Evolutionary conservation across 2,888 invertebrate genomes (phyloP).

Genomic region (Sepiola atlantica): DNA sequence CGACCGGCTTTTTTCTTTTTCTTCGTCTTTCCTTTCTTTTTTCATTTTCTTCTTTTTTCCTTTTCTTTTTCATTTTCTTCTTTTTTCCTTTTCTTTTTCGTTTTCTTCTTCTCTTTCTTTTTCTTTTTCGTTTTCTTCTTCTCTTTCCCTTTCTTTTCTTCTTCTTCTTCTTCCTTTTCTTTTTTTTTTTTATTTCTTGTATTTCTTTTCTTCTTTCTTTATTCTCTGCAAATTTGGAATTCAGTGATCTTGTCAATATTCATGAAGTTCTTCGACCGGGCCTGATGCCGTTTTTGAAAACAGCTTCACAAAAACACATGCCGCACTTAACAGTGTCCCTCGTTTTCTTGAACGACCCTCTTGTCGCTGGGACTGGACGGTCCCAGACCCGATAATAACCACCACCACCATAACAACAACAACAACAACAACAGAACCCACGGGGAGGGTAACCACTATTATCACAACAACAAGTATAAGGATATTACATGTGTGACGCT

Average conservation of each 20-base stretch:
- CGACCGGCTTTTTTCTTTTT: not conserved
- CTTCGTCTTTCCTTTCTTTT: not conserved
- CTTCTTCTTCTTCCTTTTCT: not conserved
- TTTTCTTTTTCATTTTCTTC: too few species aligned
- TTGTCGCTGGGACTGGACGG: slow-evolving; percentile 32
- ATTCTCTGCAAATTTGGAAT: not conserved
- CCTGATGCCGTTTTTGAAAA: not conserved
- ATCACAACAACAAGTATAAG: not conserved
- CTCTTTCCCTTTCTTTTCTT: not conserved
- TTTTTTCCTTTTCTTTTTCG: not conserved
- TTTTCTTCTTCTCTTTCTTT: not conserved
- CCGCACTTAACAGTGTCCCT: not conserved
- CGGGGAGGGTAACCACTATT: not conserved
- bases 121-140: not conserved
- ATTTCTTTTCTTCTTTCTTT: not conserved
- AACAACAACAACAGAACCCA: not conserved
- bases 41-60: not conserved
- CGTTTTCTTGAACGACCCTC: not conserved
- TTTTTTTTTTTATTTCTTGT: not conserved
- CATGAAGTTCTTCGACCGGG: not conserved
- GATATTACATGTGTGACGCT: not conserved
- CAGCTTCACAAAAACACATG: slow-evolving; percentile 8
- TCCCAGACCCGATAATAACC: not conserved
- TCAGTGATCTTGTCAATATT: slow-evolving; percentile 12
- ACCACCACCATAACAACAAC: not conserved